Evolutionary conservation across 2,888 invertebrate genomes (phyloP), one percentile per base, ranked within the genome.

Genomic region (Sialis fuliginosa): DNA sequence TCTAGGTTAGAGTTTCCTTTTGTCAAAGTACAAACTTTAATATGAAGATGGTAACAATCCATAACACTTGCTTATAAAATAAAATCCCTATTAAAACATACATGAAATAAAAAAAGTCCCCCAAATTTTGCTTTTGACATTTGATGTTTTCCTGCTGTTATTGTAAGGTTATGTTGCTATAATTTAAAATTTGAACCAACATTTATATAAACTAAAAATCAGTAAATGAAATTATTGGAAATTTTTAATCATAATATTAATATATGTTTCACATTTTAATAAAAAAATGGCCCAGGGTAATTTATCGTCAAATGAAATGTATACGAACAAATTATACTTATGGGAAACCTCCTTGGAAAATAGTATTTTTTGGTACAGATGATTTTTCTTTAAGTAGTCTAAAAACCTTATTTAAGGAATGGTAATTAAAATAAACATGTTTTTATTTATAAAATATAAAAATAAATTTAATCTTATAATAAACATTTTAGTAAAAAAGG

Each of bases 311-410:
- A 2, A 39, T 39, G 13, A 8, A 7, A 2, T 39, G 8, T 12
- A 39, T 12, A 12, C 13, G 8, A 7, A 39, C 13, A 9, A 39
- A 39, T 6, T 39, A 9, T 39, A 6, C 10, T 9, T 39, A 7
- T 9, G 6, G 10, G 30, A 54, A 56, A 46, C 65, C 68, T 2
- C 66, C 68, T 6, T 76, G 74, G 75, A 77, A 70, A 53, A 64
- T 83, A n/a, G 59, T 91, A 42, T 92, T 91, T 65, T 88, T 91
- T 62, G 92, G 92, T 6, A 82, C 85, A 9, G 90, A 92, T 62
- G 68, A 73, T 45, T 91, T 91, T 66, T 81, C 90, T 0, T 58
- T 88, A 22, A 75, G 74, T 51, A 87, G 85, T 60, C 68, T 92
- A 44, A 71, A 73, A 62, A 69, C 69, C 52, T 70, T 91, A 6